phyloP scores from a whole-genome alignment of 2,888 invertebrate genomes.

The Macrosoma leucophasiata region DNA sequence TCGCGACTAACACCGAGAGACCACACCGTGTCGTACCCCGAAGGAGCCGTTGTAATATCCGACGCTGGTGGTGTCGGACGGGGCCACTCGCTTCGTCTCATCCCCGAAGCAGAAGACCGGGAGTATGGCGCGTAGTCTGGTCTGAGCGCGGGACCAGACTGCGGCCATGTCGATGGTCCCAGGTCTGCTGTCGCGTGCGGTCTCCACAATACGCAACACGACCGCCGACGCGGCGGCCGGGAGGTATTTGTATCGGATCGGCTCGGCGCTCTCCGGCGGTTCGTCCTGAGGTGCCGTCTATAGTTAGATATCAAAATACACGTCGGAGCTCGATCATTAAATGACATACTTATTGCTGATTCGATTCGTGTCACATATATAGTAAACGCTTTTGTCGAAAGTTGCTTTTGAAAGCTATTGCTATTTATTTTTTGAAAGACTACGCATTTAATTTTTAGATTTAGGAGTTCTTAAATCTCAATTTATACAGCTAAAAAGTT shows the following conservation, averaged over 20 bases:
- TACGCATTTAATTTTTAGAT: too few species aligned
- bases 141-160: slow-evolving; percentile 36
- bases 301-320: slow-evolving; percentile 4
- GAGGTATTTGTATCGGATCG: slow-evolving; percentile 49
- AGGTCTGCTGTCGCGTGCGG: slow-evolving; percentile 27
- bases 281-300: slow-evolving; percentile 39
- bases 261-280: slow-evolving; percentile 43
- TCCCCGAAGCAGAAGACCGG: slow-evolving; percentile 49
- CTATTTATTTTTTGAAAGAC: too few species aligned
- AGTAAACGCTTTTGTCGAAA: too few species aligned
- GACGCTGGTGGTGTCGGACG: slow-evolving; percentile 48
- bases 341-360: too few species aligned
- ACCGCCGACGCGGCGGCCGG: slow-evolving; percentile 46
- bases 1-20: slow-evolving; percentile 16
- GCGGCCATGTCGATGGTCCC: slow-evolving; percentile 21
- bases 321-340: slow-evolving; percentile 3
- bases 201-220: slow-evolving; percentile 34
- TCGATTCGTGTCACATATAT: too few species aligned
- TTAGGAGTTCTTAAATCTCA: too few species aligned
- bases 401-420: too few species aligned
- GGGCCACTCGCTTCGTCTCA: slow-evolving; percentile 48
- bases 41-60: slow-evolving; percentile 58
- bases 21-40: slow-evolving; percentile 52
- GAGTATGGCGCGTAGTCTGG: slow-evolving; percentile 40
- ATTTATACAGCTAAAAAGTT: too few species aligned